A percentile compares a stretch with the other conserved stretches of the same genome.
These are phyloP conservation scores for Pagrus major DNA, from an alignment of 2,113 vertebrate genomes.

Conservation along the genomic window DNA sequence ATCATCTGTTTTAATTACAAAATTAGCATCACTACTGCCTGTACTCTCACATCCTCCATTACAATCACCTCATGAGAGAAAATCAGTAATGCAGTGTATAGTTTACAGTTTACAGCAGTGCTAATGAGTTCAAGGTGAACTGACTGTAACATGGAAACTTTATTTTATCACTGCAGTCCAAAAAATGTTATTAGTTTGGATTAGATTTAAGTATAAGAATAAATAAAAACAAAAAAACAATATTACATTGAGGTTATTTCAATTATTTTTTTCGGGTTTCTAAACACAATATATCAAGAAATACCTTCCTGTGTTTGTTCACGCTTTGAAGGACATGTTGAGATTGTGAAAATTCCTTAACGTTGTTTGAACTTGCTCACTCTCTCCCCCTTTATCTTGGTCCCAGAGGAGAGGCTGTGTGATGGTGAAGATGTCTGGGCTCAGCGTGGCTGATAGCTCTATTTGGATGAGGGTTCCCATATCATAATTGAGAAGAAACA, in stretches of 20 bases:
- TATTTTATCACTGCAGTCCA: background rate
- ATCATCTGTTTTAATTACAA: conserved; percentile 84
- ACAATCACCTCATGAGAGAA: conserved; percentile 58
- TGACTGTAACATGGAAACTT: conserved; percentile 15
- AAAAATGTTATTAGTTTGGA: conserved; percentile 7
- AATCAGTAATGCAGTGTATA: conserved; percentile 58
- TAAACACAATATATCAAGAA: conserved; percentile 34
- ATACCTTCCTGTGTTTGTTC: conserved; percentile 42
- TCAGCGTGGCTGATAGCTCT: conserved; percentile 68
- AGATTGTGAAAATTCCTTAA: conserved; percentile 69
- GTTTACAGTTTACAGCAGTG: conserved; percentile 45
- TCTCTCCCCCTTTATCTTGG: conserved; percentile 50
- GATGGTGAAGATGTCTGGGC: conserved; percentile 73
- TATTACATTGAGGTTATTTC: background rate
- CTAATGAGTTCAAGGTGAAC: conserved; percentile 58
- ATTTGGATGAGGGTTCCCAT: conserved; percentile 69
- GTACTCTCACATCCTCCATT: conserved; percentile 48
- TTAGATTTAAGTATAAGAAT: background rate
- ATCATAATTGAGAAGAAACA: conserved; percentile 67
- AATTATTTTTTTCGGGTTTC: conserved; percentile 3
- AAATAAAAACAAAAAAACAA: background rate
- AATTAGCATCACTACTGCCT: conserved; percentile 78
- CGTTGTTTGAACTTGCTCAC: conserved; percentile 66
- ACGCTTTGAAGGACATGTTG: conserved; percentile 44
- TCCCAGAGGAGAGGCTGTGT: conserved; percentile 65